Evolutionary conservation across 1,140 invertebrate genomes (phyloP).

Genomic region (Panulirus ornatus): DNA sequence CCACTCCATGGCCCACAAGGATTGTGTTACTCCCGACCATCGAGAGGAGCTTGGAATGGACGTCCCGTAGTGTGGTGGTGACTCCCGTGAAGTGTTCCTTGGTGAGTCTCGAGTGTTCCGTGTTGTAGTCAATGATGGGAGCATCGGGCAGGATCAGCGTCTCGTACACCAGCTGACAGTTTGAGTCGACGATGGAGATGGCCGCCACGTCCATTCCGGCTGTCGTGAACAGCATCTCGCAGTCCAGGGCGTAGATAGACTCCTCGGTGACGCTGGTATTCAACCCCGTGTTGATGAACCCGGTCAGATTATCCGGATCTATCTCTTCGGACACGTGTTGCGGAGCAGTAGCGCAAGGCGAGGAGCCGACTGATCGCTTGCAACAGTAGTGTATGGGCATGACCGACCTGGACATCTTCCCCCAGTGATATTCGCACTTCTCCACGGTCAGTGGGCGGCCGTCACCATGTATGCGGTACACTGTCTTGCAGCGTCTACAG

Average conservation of each 20-base stretch:
- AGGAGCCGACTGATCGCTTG: too few relatives aligned
- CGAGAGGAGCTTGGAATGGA: constrained; percentile 80
- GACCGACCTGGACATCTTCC: background rate
- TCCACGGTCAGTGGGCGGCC: background rate
- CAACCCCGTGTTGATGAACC: background rate
- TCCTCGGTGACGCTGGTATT: background rate
- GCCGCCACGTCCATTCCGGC: constrained; percentile 89
- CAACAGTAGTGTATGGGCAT: background rate
- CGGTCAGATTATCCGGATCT: constrained; percentile 18
- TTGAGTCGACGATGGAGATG: constrained; percentile 87
- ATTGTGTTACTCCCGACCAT: constrained; percentile 80
- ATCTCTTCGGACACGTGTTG: constrained; percentile 2
- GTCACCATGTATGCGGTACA: background rate
- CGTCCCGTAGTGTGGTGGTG: constrained; percentile 76
- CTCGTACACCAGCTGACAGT: constrained; percentile 87
- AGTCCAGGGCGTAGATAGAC: constrained; percentile 88
- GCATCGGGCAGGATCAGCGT: constrained; percentile 86
- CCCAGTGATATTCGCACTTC: background rate
- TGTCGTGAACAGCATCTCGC: constrained; percentile 94
- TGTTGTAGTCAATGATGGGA: constrained; percentile 91
- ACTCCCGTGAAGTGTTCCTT: constrained; percentile 76
- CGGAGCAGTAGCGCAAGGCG: background rate
- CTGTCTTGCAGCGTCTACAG: background rate
- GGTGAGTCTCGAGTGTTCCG: constrained; percentile 80
- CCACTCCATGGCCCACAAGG: constrained; percentile 82